phyloP scores from a whole-genome alignment of 2,797 vertebrate species.

The Notolabrus celidotus region DNA sequence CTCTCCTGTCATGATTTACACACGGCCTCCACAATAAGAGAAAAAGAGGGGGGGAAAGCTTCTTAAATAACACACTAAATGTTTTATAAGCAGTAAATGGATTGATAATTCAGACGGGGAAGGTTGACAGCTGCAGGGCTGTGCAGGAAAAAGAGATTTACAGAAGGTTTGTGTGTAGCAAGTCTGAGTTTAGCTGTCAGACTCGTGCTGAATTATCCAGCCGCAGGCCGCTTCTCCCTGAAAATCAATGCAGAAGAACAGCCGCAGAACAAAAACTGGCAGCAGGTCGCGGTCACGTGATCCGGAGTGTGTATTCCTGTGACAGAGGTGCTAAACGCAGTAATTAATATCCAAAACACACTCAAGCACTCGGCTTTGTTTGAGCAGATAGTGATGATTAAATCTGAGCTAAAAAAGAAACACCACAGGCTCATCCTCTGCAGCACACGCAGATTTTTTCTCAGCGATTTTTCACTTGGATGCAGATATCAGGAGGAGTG shows the following conservation, averaged over 20 bases:
- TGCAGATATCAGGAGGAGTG: constrained; percentile 49
- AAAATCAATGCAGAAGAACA: constrained; percentile 42
- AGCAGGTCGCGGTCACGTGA: constrained; percentile 36
- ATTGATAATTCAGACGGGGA: constrained; percentile 67
- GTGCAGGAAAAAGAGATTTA: constrained; percentile 30
- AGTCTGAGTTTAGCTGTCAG: constrained; percentile 60
- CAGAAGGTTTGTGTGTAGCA: constrained; percentile 22
- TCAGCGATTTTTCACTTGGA: constrained; percentile 10
- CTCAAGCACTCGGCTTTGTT: constrained; percentile 9
- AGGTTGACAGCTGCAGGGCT: constrained; percentile 62
- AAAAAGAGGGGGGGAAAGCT: neutral
- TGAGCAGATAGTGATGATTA: constrained; percentile 22
- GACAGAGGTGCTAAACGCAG: constrained; percentile 13
- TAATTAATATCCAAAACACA: constrained; percentile 51
- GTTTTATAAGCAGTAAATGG: constrained; percentile 67
- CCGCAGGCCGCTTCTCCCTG: constrained; percentile 31
- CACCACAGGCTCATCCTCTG: constrained; percentile 18
- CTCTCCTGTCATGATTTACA: constrained; percentile 64
- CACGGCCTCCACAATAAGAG: constrained; percentile 42
- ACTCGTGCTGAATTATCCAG: constrained; percentile 48
- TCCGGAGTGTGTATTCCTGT: constrained; percentile 13
- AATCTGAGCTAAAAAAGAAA: constrained; percentile 4
- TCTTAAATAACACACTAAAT: constrained; percentile 73
- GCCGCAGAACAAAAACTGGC: constrained; percentile 30
- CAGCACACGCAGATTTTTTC: constrained; percentile 27